Percentiles rank a stretch among this genome's conserved stretches.
Evolutionary conservation across 53 echinoderm and acorn worm genomes (phyloP).

Genomic region (Holothuria leucospilota): DNA sequence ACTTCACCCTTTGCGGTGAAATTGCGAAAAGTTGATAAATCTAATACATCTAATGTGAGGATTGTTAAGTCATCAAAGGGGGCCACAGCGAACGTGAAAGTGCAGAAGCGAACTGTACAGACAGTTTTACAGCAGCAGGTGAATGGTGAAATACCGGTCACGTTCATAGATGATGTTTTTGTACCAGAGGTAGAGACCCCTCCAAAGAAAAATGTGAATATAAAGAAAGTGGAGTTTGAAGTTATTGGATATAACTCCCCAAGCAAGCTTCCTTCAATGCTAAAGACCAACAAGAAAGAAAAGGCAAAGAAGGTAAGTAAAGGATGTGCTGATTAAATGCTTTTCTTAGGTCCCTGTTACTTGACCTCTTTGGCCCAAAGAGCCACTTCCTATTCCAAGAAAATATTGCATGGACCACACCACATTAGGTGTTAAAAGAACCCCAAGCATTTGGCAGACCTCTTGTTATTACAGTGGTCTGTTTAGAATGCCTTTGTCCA

Average conservation of each 20-base stretch:
- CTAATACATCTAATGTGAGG: not conserved
- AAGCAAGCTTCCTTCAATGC: slow-evolving; percentile 75
- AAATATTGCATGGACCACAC: no score
- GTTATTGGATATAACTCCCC: slow-evolving; percentile 85
- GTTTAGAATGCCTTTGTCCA: no score
- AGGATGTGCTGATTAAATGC: no score
- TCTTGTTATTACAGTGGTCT: no score
- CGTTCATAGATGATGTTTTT: slow-evolving; percentile 70
- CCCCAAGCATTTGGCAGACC: no score
- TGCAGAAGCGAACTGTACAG: not conserved
- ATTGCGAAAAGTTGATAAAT: slow-evolving; percentile 40
- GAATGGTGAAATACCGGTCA: slow-evolving; percentile 60
- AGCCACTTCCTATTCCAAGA: no score
- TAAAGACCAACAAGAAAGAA: slow-evolving; percentile 29
- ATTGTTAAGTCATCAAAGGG: slow-evolving; percentile 23
- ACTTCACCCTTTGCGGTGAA: slow-evolving; percentile 5
- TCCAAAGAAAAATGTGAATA: not conserved
- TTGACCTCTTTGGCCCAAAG: no score
- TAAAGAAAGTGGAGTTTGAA: slow-evolving; percentile 70
- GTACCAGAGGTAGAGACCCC: slow-evolving; percentile 37
- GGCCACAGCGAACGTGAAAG: not conserved
- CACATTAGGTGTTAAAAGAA: no score
- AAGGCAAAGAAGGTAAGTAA: slow-evolving; percentile 19
- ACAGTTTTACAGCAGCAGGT: slow-evolving; percentile 34
- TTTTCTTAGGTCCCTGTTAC: no score